Percentiles rank a stretch among this genome's conserved stretches.
These are phyloP conservation scores for Lepeophtheirus salmonis DNA, from an alignment of 1,140 invertebrate species.

Conservation along the genomic window DNA sequence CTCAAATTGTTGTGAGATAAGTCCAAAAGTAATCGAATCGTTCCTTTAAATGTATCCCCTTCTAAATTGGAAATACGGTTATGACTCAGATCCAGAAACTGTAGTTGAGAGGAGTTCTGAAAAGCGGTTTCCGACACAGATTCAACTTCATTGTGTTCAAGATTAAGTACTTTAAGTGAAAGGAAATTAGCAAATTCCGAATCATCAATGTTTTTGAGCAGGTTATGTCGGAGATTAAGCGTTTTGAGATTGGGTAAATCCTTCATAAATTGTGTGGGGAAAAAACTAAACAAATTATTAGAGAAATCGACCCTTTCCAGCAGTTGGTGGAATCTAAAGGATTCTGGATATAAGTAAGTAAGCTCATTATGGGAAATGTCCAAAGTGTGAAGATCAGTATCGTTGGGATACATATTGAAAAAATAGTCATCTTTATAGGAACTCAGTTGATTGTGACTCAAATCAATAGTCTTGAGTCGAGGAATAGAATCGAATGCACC, in stretches of 20 bases:
- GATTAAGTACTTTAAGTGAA: conserved; percentile 41
- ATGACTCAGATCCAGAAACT: conserved; percentile 48
- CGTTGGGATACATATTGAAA: conserved; percentile 22
- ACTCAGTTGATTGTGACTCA: conserved; percentile 29
- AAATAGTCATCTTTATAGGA: conserved; percentile 60
- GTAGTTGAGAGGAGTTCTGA: conserved; percentile 69
- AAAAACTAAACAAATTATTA: conserved; percentile 56
- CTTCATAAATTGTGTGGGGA: conserved; percentile 55
- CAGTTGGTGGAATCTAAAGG: conserved; percentile 56
- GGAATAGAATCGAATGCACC: conserved; percentile 26
- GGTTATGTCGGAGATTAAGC: conserved; percentile 53
- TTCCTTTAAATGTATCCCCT: conserved; percentile 58
- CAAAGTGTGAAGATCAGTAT: conserved; percentile 44
- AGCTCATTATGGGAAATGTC: conserved; percentile 54
- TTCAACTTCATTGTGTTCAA: conserved; percentile 54
- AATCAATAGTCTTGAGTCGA: conserved; percentile 25
- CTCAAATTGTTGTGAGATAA: conserved; percentile 49
- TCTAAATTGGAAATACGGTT: conserved; percentile 55
- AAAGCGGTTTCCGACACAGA: conserved; percentile 64
- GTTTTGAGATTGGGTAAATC: conserved; percentile 24
- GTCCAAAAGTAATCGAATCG: conserved; percentile 53
- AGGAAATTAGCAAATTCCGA: conserved; percentile 60
- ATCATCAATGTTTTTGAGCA: conserved; percentile 52
- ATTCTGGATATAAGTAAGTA: conserved; percentile 54
- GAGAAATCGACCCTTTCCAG: conserved; percentile 43